Conservation (phyloP, 1,140 invertebrate genomes). For the Venturia canescens region DNA sequence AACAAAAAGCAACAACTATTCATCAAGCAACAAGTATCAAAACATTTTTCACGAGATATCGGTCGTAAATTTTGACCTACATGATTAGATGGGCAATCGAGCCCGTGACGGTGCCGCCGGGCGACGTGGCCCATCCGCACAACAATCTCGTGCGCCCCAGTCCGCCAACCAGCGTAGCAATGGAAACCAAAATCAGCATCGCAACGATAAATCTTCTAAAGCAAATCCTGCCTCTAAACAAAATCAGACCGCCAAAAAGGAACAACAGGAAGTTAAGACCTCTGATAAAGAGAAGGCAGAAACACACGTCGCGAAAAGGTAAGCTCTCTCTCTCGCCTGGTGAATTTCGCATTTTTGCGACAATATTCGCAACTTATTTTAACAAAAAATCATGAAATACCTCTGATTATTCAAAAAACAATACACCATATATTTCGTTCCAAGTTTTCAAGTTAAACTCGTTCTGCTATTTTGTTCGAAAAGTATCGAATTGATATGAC, state of each 20-base stretch:
- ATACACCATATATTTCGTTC: conserved; percentile 63
- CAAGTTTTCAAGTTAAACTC: conserved; percentile 64
- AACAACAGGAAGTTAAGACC: conserved; percentile 75
- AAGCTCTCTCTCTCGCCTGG: conserved; percentile 67
- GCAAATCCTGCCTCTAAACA: conserved; percentile 76
- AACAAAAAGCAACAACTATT: conserved; percentile 11
- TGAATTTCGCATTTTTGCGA: conserved; percentile 67
- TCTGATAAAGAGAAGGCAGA: conserved; percentile 77
- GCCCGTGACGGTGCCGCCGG: conserved; percentile 75
- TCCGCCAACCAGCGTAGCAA: conserved; percentile 77
- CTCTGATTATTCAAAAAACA: too few relatives aligned
- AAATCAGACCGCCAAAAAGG: conserved; percentile 77
- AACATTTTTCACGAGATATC: conserved; percentile 49
- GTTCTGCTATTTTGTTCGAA: conserved; percentile 56
- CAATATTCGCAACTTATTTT: neutral
- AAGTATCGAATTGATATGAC: neutral
- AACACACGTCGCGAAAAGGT: conserved; percentile 74
- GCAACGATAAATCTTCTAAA: conserved; percentile 78
- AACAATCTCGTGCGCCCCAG: conserved; percentile 74
- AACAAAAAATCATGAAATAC: conserved; percentile 9
- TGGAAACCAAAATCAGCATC: conserved; percentile 77
- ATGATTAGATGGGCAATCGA: conserved; percentile 76
- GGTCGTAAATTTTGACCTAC: conserved; percentile 67
- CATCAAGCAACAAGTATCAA: conserved; percentile 32
- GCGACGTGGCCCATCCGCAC: conserved; percentile 74